These are phyloP conservation scores for Phaedon cochleariae DNA, from an alignment of 2,888 invertebrate species.

Conservation along the genomic window DNA sequence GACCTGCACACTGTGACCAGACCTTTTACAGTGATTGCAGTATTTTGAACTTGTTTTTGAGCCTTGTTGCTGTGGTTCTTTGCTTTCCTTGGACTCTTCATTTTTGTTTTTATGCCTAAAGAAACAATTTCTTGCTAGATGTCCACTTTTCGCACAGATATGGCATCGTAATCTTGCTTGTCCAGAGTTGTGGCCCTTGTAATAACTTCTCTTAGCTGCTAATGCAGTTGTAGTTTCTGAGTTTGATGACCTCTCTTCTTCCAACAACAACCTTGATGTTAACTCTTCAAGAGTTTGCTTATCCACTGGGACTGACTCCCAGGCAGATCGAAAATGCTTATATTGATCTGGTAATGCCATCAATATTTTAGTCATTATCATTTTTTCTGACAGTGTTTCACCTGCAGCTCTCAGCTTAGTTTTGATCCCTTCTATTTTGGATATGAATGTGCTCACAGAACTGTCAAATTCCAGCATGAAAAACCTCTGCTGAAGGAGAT, in stretches of 20 bases:
- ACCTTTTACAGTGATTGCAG: constrained; percentile 5
- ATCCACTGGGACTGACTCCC: constrained; percentile 38
- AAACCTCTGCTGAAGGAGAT: constrained; percentile 30
- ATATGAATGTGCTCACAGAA: constrained; percentile 24
- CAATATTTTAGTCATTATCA: constrained; percentile 35
- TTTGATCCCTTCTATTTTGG: constrained; percentile 36
- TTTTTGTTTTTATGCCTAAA: constrained; percentile 14
- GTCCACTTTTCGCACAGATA: constrained; percentile 21
- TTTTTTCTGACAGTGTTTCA: constrained; percentile 33
- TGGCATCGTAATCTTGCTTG: neutral
- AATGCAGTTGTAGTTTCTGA: constrained; percentile 27
- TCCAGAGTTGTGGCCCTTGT: neutral
- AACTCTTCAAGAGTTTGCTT: constrained; percentile 42
- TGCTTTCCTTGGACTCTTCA: neutral
- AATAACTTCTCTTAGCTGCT: neutral
- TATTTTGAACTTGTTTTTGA: neutral
- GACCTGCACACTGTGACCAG: neutral
- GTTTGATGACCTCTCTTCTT: constrained; percentile 31
- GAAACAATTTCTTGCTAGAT: constrained; percentile 24
- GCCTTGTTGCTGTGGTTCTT: no score
- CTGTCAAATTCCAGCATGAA: constrained; percentile 23
- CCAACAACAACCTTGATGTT: constrained; percentile 32
- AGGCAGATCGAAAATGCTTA: constrained; percentile 37
- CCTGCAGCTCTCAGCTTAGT: constrained; percentile 32
- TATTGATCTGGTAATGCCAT: constrained; percentile 31